Percentiles rank a stretch among this genome's conserved stretches.
These are phyloP conservation scores for Myathropa florea DNA, from an alignment of 2,888 invertebrate species.

Conservation along the genomic window DNA sequence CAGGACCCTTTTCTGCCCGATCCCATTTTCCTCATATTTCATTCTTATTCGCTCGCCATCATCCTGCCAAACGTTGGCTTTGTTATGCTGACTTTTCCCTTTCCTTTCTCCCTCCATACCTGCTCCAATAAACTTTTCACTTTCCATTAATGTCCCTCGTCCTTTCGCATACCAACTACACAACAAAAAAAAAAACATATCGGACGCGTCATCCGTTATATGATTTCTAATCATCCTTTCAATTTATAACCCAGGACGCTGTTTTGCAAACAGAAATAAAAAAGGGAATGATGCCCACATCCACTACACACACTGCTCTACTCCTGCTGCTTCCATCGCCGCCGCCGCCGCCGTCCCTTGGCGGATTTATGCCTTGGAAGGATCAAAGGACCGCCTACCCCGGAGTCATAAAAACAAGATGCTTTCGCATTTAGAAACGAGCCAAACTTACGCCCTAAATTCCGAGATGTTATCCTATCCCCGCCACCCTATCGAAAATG, in stretches of 20 bases:
- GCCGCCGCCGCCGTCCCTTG: background rate
- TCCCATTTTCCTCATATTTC: constrained; percentile 56
- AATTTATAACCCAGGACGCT: constrained; percentile 39
- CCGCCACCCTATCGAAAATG: background rate
- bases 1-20: constrained; percentile 16
- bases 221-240: constrained; percentile 62
- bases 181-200: background rate
- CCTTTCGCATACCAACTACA: background rate
- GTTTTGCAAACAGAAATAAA: background rate
- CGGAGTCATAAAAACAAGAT: constrained; percentile 57
- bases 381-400: background rate
- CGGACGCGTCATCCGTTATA: constrained; percentile 40
- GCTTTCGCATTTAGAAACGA: constrained; percentile 34
- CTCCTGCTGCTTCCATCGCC: too few species aligned
- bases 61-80: constrained; percentile 15
- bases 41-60: constrained; percentile 32
- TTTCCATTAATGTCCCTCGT: constrained; percentile 44
- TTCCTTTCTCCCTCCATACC: constrained; percentile 3
- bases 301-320: background rate
- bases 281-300: too few species aligned
- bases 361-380: constrained; percentile 29
- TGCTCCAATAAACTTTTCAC: constrained; percentile 31
- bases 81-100: background rate
- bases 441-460: constrained; percentile 31
- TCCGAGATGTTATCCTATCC: constrained; percentile 4